Base-by-base conservation (phyloP, 1,140 invertebrate species). In the Zophobas morio region DNA sequence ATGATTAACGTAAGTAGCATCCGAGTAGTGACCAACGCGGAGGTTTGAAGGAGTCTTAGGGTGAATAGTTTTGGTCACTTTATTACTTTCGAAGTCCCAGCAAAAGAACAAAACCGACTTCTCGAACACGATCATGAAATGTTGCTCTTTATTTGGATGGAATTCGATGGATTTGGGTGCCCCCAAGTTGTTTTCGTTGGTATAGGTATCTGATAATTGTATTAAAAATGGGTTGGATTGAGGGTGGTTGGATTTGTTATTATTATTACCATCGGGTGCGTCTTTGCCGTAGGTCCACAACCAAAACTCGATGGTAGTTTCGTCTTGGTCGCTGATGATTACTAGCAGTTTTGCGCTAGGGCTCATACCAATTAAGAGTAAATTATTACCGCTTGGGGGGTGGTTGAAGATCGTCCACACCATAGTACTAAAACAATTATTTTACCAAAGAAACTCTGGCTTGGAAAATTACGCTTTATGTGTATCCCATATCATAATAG, bases 401-500 rank as follows among this genome's bases (percentile, higher is more conserved):
- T 89, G 87, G 32, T 86, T 84, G 77, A 90, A 90, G 6, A 90
- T 75, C 0, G 88, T 89, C 70, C 81, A 88, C 46, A 88, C 85
- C 0, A 90, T 89, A 37, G 87, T 82, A 56, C 87, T 87, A 70
- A 46, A 84, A 81, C 70, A 46, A 72, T 54, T 36, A 40, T 74
- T 54, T 51, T 49, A 33, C 51, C 8, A 57, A 51, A 40, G 34
- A n/a, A 54, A 49, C 3, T 76, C n/a, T n/a, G 20, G n/a, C n/a
- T 51, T 51, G 49, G 0, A 51, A n/a, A n/a, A 2, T 51, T 71
- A 85, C 85, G 79, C 82, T 77, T 88, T 87, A 51, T 71, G 78
- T 34, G 84, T 88, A 63, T 91, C 87, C 89, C 90, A 91, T 32
- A 91, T 84, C 39, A 90, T 88, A 35, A 91, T 79, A 35, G 86